A percentile compares a stretch with the other conserved stretches of the same genome.
phyloP scores from a whole-genome alignment of 2,113 vertebrate species.

The Paramisgurnus dabryanus region DNA sequence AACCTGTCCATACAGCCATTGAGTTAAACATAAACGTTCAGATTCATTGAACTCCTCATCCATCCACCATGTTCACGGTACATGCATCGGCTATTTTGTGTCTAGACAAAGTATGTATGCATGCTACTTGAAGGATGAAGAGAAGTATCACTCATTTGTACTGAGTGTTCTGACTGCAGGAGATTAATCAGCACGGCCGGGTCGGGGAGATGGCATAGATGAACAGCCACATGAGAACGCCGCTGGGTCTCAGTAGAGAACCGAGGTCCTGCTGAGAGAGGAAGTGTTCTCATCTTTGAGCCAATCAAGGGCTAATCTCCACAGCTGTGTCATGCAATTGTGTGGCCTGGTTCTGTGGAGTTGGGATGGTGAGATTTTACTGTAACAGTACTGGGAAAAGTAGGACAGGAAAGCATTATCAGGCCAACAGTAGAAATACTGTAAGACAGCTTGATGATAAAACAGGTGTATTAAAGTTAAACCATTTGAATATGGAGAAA shows the following conservation, averaged over 20 bases:
- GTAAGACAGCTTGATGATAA: too few relatives aligned
- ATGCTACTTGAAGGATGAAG: constrained; percentile 12
- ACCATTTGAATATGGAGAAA: too few relatives aligned
- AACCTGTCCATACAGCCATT: constrained; percentile 34
- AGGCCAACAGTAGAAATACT: too few relatives aligned
- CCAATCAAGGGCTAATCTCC: constrained; percentile 46
- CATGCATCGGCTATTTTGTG: background rate
- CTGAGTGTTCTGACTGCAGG: constrained; percentile 24
- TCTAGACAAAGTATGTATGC: background rate
- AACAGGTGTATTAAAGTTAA: too few relatives aligned
- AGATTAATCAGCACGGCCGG: constrained; percentile 43
- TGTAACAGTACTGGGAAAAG: background rate
- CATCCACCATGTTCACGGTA: constrained; percentile 4
- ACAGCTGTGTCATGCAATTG: constrained; percentile 11
- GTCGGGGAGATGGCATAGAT: constrained; percentile 17
- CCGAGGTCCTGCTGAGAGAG: constrained; percentile 40
- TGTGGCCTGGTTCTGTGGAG: background rate
- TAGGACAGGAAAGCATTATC: background rate
- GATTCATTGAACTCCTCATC: background rate
- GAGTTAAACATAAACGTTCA: background rate
- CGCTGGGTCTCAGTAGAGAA: constrained; percentile 31
- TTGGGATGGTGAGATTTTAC: background rate
- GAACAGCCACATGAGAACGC: constrained; percentile 38
- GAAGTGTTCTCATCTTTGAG: constrained; percentile 45
- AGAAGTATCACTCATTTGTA: constrained; percentile 27